These are phyloP conservation scores for Dissostichus mawsoni DNA, from an alignment of 2,113 vertebrate species.

Conservation along the genomic window DNA sequence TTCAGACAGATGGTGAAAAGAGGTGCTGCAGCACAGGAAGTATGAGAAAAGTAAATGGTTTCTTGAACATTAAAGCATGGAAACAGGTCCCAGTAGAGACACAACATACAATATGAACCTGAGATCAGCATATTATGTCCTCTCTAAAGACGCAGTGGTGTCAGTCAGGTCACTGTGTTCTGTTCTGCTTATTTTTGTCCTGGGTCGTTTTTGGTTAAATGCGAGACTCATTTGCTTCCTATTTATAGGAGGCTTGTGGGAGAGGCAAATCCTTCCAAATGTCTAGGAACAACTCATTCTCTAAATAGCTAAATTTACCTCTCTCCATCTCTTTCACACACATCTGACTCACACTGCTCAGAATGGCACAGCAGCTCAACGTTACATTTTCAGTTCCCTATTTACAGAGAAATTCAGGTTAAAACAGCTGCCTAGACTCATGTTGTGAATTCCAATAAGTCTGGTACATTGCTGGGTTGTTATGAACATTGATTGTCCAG, in stretches of 20 bases:
- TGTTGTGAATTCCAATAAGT: background rate
- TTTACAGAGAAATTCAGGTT: background rate
- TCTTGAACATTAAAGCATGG: too few relatives aligned
- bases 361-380: slow-evolving; percentile 2
- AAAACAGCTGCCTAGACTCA: background rate
- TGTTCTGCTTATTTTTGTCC: slow-evolving; percentile 25
- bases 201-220: slow-evolving; percentile 8
- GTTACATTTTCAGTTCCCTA: background rate
- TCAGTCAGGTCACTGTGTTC: slow-evolving; percentile 4
- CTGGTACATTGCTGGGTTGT: background rate
- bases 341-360: slow-evolving; percentile 34
- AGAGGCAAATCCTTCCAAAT: slow-evolving; percentile 40
- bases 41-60: too few relatives aligned
- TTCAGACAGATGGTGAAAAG: too few relatives aligned
- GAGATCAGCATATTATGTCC: too few relatives aligned
- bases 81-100: too few relatives aligned
- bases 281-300: slow-evolving; percentile 7
- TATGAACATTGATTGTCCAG: background rate
- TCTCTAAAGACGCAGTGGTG: background rate
- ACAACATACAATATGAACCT: too few relatives aligned
- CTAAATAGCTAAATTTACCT: slow-evolving; percentile 34
- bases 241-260: slow-evolving; percentile 31
- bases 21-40: too few relatives aligned
- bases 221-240: slow-evolving; percentile 21
- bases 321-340: background rate